Conservation (phyloP, 1,140 invertebrate species). For the Cyphomyrmex costatus region DNA sequence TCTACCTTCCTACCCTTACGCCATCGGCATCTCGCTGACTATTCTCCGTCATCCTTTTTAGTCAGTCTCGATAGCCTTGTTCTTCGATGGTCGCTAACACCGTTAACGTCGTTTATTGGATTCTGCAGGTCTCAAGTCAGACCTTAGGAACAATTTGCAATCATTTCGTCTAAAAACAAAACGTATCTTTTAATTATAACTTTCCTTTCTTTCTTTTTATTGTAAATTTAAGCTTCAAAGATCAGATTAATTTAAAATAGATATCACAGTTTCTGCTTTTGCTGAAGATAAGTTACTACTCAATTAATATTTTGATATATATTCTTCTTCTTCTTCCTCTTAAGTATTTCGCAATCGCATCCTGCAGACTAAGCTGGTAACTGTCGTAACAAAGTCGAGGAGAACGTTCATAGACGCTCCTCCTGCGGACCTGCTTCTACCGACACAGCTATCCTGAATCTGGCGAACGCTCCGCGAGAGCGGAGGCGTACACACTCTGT, state of each 20-base stretch:
- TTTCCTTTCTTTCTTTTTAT: background rate
- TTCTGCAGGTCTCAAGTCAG: background rate
- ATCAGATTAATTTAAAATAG: background rate
- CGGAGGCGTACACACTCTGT: constrained; percentile 81
- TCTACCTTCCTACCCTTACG: constrained; percentile 71
- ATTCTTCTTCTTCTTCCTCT: background rate
- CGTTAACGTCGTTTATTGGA: background rate
- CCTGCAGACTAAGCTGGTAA: background rate
- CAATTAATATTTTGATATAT: background rate
- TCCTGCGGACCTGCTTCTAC: constrained; percentile 18
- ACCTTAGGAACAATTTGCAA: background rate
- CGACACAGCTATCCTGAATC: constrained; percentile 35
- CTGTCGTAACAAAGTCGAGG: constrained; percentile 26
- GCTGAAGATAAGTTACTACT: background rate
- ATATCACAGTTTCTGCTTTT: background rate
- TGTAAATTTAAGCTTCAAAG: background rate
- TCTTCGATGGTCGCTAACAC: background rate
- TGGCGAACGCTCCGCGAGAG: constrained; percentile 47
- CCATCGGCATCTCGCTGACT: constrained; percentile 25
- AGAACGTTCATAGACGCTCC: background rate
- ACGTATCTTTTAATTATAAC: background rate
- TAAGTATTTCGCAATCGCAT: background rate
- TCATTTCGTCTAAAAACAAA: background rate
- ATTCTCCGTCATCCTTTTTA: constrained; percentile 66
- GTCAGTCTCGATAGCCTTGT: constrained; percentile 22